Conservation (phyloP, 2,113 vertebrate species). For the Motacilla alba region DNA sequence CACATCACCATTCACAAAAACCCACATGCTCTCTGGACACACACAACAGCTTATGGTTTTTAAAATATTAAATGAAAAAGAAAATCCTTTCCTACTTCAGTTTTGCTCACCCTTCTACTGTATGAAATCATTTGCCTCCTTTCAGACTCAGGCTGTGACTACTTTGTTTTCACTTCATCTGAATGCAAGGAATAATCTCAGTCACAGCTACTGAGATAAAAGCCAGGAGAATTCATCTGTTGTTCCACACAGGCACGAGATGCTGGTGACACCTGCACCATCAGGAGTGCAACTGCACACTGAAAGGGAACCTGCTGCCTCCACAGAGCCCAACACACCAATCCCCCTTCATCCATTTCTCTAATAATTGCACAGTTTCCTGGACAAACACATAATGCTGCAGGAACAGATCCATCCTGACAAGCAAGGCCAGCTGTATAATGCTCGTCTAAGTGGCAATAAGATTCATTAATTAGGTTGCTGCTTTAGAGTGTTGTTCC, state of each 20-base stretch:
- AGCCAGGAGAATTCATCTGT: not conserved
- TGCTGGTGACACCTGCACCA: not conserved
- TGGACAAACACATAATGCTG: not conserved
- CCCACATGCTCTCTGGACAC: not conserved
- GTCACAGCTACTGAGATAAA: not conserved
- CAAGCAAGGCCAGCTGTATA: slow-evolving; percentile 11
- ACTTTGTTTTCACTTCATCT: not conserved
- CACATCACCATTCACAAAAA: not conserved
- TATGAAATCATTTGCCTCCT: not conserved
- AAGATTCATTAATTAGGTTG: slow-evolving; percentile 58
- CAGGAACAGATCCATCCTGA: slow-evolving; percentile 31
- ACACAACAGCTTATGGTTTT: not conserved
- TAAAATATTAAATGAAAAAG: not conserved
- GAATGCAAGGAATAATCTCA: not conserved
- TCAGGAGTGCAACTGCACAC: not conserved
- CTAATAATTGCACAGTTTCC: not conserved
- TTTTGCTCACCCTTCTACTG: not conserved
- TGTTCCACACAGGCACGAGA: not conserved
- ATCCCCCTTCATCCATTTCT: not conserved
- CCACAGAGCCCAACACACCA: not conserved
- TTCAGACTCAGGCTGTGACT: not conserved
- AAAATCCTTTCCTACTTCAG: not conserved
- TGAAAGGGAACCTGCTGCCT: not conserved
- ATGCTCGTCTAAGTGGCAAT: slow-evolving; percentile 37
- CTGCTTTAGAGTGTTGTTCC: slow-evolving; percentile 23